Percentiles rank a stretch among this genome's conserved stretches.
phyloP scores from a whole-genome alignment of 1,140 invertebrate genomes.

The Dolichoris vasculosae region DNA sequence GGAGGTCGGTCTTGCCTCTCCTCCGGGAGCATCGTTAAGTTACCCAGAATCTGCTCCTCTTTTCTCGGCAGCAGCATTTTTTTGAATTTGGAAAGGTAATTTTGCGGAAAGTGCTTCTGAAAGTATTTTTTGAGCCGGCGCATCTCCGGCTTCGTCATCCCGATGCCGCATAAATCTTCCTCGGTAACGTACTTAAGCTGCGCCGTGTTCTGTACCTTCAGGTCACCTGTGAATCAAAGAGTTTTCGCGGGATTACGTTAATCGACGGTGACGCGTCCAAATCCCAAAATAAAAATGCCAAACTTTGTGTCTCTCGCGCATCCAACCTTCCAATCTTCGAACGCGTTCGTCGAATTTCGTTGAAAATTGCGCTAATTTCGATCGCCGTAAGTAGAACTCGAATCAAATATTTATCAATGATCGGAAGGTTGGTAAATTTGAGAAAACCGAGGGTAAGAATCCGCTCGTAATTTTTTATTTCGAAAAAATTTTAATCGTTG shows the following conservation, averaged over 20 bases:
- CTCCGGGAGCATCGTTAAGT: slow-evolving; percentile 68
- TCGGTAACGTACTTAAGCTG: slow-evolving; percentile 98
- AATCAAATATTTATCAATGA: too few relatives aligned
- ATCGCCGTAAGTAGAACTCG: too few relatives aligned
- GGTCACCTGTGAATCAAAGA: slow-evolving; percentile 76
- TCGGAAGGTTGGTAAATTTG: too few relatives aligned
- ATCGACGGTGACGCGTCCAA: neutral
- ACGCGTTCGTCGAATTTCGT: too few relatives aligned
- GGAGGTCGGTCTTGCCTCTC: slow-evolving; percentile 70
- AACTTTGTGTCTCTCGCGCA: too few relatives aligned
- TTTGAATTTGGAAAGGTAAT: slow-evolving; percentile 93
- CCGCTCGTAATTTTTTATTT: too few relatives aligned
- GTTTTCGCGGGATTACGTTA: neutral
- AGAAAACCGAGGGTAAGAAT: too few relatives aligned
- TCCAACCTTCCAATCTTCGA: too few relatives aligned
- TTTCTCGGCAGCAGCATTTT: slow-evolving; percentile 81
- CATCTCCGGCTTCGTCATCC: slow-evolving; percentile 96
- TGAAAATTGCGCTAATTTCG: too few relatives aligned
- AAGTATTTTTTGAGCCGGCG: slow-evolving; percentile 94
- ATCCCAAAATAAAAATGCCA: too few relatives aligned
- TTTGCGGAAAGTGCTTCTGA: slow-evolving; percentile 93
- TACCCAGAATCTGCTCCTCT: slow-evolving; percentile 74
- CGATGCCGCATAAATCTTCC: slow-evolving; percentile 92
- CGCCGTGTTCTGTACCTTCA: slow-evolving; percentile 89
- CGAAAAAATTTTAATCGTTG: too few relatives aligned